Evolutionary conservation across 92 coral and sea anemone genomes (phyloP).

Genomic region (Parazoanthus atlanticus): DNA sequence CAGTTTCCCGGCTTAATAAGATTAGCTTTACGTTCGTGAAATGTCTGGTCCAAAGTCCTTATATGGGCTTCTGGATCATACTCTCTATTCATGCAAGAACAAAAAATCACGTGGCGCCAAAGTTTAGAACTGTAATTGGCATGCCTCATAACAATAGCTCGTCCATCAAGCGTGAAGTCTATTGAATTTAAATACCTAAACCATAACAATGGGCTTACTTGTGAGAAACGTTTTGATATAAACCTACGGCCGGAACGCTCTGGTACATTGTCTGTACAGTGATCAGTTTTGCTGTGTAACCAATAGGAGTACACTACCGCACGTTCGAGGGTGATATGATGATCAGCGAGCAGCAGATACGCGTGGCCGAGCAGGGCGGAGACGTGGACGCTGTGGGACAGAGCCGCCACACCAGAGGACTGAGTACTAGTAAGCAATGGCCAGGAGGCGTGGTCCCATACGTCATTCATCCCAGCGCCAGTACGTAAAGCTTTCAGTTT

Average conservation of each 20-base stretch:
- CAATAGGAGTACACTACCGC: conserved; percentile 25
- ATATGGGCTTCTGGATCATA: too few species aligned
- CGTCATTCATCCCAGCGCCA: conserved; percentile 34
- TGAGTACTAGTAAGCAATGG: conserved; percentile 24
- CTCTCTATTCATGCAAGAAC: too few species aligned
- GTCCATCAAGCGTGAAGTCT: too few species aligned
- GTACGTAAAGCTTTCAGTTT: not conserved
- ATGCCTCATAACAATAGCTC: too few species aligned
- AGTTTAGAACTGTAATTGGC: too few species aligned
- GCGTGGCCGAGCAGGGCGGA: conserved; percentile 31
- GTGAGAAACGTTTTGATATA: not conserved
- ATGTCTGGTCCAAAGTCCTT: too few species aligned
- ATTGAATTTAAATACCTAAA: too few species aligned
- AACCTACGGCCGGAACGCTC: not conserved
- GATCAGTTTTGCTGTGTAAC: not conserved
- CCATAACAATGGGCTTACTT: too few species aligned
- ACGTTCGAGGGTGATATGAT: conserved; percentile 39
- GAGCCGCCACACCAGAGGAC: conserved; percentile 6
- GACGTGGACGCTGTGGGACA: conserved; percentile 17
- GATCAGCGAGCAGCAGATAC: conserved; percentile 24
- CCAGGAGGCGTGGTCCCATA: conserved; percentile 41
- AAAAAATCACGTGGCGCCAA: too few species aligned
- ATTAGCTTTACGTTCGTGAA: too few species aligned
- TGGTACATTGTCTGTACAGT: not conserved
- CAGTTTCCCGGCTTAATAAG: too few species aligned